Conservation (phyloP, 2,113 vertebrate species). For the Perognathus longimembris region DNA sequence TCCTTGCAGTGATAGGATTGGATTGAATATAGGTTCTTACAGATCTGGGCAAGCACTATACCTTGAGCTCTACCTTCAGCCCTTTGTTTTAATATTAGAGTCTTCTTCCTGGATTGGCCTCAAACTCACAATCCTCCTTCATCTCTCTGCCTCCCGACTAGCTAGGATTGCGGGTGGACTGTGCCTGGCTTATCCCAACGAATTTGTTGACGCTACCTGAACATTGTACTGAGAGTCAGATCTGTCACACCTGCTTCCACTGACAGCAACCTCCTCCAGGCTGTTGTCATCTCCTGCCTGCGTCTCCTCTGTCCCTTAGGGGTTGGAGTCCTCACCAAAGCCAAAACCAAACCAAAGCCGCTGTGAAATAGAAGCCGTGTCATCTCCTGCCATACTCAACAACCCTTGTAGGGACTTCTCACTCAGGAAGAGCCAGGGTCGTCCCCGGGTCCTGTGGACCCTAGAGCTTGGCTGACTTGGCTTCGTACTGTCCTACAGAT, state of each 20-base stretch:
- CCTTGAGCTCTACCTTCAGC: too few species aligned
- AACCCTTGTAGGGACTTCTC: not conserved
- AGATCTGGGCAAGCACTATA: too few species aligned
- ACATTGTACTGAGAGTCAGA: not conserved
- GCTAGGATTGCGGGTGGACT: too few species aligned
- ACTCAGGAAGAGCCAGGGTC: not conserved
- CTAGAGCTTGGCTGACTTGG: not conserved
- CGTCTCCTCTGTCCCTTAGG: not conserved
- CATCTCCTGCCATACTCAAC: not conserved
- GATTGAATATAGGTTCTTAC: too few species aligned
- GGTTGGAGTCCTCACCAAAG: not conserved
- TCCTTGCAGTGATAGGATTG: too few species aligned
- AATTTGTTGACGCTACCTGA: not conserved
- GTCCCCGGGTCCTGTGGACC: not conserved
- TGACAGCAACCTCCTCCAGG: not conserved
- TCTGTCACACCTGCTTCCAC: not conserved
- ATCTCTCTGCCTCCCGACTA: too few species aligned
- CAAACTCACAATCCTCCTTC: too few species aligned
- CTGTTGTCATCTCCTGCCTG: not conserved
- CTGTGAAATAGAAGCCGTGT: not conserved
- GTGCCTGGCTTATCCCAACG: not conserved
- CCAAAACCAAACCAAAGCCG: not conserved
- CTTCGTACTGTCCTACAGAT: not conserved
- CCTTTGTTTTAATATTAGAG: too few species aligned
- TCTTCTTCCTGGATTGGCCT: too few species aligned